Percentiles rank a stretch among this genome's conserved stretches.
These are phyloP conservation scores for Melanotaenia maccullochi DNA, from an alignment of 2,797 vertebrate genomes.

Conservation along the genomic window DNA sequence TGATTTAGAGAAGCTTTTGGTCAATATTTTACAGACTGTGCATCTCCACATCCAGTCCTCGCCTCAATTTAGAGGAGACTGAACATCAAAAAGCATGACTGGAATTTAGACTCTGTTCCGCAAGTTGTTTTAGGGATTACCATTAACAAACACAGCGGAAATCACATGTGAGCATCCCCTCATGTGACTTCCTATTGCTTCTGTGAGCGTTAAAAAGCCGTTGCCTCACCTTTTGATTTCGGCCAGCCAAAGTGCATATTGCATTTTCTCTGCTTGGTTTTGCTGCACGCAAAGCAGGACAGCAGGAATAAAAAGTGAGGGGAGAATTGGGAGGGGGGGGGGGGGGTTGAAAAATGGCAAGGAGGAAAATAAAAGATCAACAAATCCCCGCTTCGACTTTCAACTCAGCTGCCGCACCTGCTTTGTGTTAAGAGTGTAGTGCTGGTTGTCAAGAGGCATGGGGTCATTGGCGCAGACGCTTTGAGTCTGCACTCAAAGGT, in stretches of 20 bases:
- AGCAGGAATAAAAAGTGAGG: slow-evolving; percentile 11
- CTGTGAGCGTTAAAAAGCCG: slow-evolving; percentile 58
- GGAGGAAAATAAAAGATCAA: slow-evolving; percentile 52
- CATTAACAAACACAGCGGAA: slow-evolving; percentile 74
- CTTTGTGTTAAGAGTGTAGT: slow-evolving; percentile 72
- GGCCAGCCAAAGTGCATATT: slow-evolving; percentile 57
- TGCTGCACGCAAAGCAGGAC: slow-evolving; percentile 52
- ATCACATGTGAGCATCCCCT: slow-evolving; percentile 69
- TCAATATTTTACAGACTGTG: slow-evolving; percentile 36
- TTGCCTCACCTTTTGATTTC: slow-evolving; percentile 57
- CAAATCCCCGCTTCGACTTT: slow-evolving; percentile 63
- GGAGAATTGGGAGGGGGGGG: neutral
- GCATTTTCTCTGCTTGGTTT: slow-evolving; percentile 68
- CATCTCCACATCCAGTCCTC: slow-evolving; percentile 33
- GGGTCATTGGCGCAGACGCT: slow-evolving; percentile 57
- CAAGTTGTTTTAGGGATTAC: slow-evolving; percentile 73
- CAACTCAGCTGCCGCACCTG: slow-evolving; percentile 73
- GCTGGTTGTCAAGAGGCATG: slow-evolving; percentile 51
- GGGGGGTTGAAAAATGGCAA: slow-evolving; percentile 12
- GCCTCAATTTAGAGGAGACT: slow-evolving; percentile 51
- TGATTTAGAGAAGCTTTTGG: slow-evolving; percentile 31
- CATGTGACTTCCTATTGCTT: slow-evolving; percentile 77
- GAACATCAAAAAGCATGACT: slow-evolving; percentile 62
- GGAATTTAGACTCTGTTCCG: slow-evolving; percentile 64
- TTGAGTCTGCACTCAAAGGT: slow-evolving; percentile 55